These are phyloP conservation scores for Holacanthella duospinosa DNA, from an alignment of 2,888 invertebrate genomes.

Conservation along the genomic window DNA sequence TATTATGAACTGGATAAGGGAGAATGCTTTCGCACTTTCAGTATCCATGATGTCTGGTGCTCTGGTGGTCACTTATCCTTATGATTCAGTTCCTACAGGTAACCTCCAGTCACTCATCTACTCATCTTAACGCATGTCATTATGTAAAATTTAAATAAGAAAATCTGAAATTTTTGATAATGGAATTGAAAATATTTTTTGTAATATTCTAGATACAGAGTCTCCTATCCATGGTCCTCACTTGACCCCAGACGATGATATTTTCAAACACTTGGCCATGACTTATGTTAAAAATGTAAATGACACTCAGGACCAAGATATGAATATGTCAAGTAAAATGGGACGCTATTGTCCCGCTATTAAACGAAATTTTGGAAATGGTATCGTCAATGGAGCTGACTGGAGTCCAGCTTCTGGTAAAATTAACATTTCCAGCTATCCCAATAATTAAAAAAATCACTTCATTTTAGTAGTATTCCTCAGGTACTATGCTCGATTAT, in stretches of 20 bases:
- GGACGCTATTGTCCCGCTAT: slow-evolving; percentile 27
- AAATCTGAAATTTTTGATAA: no score
- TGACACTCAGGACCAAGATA: neutral
- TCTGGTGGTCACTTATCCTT: slow-evolving; percentile 26
- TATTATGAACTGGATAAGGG: slow-evolving; percentile 22
- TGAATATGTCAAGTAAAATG: neutral
- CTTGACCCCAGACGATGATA: slow-evolving; percentile 29
- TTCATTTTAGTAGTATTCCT: neutral
- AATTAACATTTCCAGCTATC: neutral
- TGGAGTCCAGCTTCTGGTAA: slow-evolving; percentile 46
- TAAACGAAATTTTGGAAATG: slow-evolving; percentile 40
- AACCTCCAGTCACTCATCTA: no score
- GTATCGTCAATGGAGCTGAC: slow-evolving; percentile 50
- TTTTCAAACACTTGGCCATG: slow-evolving; percentile 26
- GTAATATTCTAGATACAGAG: neutral
- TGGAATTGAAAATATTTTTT: no score
- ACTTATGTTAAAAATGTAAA: slow-evolving; percentile 20
- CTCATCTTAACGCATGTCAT: no score
- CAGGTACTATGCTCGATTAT: slow-evolving; percentile 53
- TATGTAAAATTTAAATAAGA: no score
- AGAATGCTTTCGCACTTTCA: slow-evolving; percentile 29
- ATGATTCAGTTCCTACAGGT: slow-evolving; percentile 20
- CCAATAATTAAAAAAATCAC: no score
- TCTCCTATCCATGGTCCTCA: slow-evolving; percentile 12
- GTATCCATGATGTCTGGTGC: slow-evolving; percentile 29